These are phyloP conservation scores for Cinclus mexicanus DNA, from an alignment of 2,113 vertebrate species.

Conservation along the genomic window DNA sequence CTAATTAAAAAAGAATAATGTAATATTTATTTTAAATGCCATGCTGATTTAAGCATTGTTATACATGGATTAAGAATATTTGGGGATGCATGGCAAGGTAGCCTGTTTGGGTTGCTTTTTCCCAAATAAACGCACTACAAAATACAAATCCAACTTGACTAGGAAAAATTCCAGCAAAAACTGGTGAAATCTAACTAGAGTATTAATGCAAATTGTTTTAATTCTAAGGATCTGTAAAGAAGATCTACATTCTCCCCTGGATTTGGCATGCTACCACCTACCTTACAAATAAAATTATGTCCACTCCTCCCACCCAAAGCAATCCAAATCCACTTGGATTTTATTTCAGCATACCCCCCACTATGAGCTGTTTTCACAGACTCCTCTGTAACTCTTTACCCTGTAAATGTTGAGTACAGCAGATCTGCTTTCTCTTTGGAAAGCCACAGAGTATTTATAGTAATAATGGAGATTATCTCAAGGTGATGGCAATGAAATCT, in stretches of 20 bases:
- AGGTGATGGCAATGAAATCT: background rate
- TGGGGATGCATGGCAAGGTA: background rate
- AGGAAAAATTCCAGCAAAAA: slow-evolving; percentile 29
- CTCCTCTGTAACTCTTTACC: background rate
- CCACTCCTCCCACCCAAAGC: background rate
- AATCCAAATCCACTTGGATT: background rate
- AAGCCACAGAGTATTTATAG: background rate
- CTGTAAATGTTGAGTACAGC: background rate
- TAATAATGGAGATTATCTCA: background rate
- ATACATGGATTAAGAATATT: slow-evolving; percentile 50
- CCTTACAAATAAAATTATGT: background rate
- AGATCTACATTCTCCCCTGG: background rate
- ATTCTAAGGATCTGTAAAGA: background rate
- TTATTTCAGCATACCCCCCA: background rate
- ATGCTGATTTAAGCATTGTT: slow-evolving; percentile 61
- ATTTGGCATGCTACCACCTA: background rate
- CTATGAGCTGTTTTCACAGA: background rate
- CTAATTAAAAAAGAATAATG: slow-evolving; percentile 62
- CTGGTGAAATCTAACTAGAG: background rate
- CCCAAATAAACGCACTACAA: background rate
- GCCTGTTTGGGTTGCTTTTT: background rate
- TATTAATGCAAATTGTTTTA: background rate
- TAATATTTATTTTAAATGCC: slow-evolving; percentile 66
- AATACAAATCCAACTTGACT: background rate
- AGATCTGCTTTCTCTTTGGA: background rate